Evolutionary conservation across 2,888 invertebrate genomes (phyloP).

Genomic region (Tipula unca): DNA sequence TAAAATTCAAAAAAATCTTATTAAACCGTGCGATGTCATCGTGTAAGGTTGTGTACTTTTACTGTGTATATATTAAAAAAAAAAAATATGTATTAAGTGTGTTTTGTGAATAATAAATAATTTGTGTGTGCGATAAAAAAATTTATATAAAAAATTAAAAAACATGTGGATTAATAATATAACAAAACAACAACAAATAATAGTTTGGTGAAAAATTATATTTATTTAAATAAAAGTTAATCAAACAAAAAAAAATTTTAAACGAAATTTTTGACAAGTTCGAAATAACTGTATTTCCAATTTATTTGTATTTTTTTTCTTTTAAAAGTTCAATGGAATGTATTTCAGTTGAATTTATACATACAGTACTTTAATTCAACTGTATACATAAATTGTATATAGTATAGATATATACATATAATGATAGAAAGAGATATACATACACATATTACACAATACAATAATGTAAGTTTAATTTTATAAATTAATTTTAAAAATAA

Average conservation of each 20-base stretch:
- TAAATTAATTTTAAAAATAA: not conserved
- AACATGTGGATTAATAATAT: slow-evolving; percentile 1
- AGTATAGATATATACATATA: not conserved
- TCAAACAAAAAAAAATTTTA: not conserved
- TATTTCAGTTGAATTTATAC: not conserved
- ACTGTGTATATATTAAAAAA: not conserved
- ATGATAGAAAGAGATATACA: not conserved
- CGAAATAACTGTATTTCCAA: not conserved
- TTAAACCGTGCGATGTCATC: not conserved
- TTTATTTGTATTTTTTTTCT: not conserved
- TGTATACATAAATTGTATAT: not conserved
- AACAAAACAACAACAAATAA: not conserved
- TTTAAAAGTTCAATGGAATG: not conserved
- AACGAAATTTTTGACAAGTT: not conserved
- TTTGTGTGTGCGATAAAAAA: not conserved
- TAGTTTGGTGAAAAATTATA: not conserved
- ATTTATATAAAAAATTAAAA: not conserved
- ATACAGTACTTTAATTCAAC: not conserved
- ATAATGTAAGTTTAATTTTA: not conserved
- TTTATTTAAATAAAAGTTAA: not conserved
- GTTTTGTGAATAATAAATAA: not conserved
- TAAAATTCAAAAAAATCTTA: not conserved
- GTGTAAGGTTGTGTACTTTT: not conserved
- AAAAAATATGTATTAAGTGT: not conserved
- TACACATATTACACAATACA: not conserved